Conservation (phyloP, 2,113 vertebrate species). For the Entosphenus tridentatus region DNA sequence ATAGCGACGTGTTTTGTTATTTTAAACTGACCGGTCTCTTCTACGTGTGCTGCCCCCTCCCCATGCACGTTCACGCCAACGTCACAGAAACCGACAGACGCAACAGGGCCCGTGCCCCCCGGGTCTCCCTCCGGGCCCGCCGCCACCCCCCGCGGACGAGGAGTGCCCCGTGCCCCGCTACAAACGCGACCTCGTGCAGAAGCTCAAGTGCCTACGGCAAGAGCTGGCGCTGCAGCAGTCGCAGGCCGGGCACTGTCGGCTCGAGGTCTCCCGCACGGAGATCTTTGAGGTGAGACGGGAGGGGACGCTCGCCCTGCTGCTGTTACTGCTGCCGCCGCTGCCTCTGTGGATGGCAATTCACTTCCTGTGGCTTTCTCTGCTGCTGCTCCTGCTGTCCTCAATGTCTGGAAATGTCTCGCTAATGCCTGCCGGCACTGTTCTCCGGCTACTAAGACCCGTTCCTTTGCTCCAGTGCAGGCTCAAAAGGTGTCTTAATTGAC, state of each 20-base stretch:
- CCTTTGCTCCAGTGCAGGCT: too few relatives aligned
- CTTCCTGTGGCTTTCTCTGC: neutral
- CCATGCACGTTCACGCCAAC: constrained; percentile 21
- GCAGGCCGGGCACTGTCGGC: constrained; percentile 87
- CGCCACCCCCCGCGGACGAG: constrained; percentile 53
- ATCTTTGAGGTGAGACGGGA: constrained; percentile 59
- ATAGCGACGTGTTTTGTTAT: too few relatives aligned
- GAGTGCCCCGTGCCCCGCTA: constrained; percentile 73
- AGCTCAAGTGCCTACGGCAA: constrained; percentile 81
- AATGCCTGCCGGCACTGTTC: too few relatives aligned
- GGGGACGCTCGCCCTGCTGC: too few relatives aligned
- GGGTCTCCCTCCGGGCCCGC: constrained; percentile 37
- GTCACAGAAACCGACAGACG: constrained; percentile 53
- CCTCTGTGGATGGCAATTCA: neutral
- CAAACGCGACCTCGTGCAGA: constrained; percentile 89
- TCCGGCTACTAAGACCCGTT: too few relatives aligned
- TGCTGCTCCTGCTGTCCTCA: neutral
- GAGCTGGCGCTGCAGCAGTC: constrained; percentile 92
- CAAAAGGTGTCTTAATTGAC: too few relatives aligned
- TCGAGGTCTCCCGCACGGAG: constrained; percentile 89
- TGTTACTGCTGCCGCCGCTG: neutral
- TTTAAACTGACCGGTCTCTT: neutral
- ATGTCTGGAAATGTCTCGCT: too few relatives aligned
- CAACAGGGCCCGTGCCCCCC: constrained; percentile 35
- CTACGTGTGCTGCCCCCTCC: neutral